A percentile compares a stretch with the other conserved stretches of the same genome.
Evolutionary conservation across 2,888 invertebrate species (phyloP).

Genomic region (Habrosyne pyritoides): DNA sequence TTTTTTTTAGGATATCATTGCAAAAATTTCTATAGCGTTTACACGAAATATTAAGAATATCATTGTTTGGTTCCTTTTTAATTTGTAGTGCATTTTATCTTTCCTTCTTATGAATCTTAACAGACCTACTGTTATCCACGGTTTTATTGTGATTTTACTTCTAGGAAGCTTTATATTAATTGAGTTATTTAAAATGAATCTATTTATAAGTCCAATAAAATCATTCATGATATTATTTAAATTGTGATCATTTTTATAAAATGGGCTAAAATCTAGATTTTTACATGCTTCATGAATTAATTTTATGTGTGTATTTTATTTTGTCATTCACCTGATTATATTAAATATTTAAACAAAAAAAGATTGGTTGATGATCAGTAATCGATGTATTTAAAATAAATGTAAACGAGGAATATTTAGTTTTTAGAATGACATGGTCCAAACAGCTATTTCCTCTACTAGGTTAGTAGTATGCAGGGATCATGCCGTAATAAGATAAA

Average conservation of each 20-base stretch:
- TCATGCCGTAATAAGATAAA: no score
- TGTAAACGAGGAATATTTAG: not conserved
- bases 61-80: slow-evolving; percentile 8
- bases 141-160: slow-evolving; percentile 15
- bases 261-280: not conserved
- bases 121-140: slow-evolving; percentile 18
- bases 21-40: slow-evolving; percentile 14
- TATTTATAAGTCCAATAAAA: slow-evolving; percentile 7
- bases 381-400: not conserved
- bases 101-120: slow-evolving; percentile 9
- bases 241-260: not conserved
- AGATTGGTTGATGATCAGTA: not conserved
- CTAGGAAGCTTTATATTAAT: slow-evolving; percentile 8
- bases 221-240: not conserved
- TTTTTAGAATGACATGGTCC: slow-evolving; percentile 14
- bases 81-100: slow-evolving; percentile 9
- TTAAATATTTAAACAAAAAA: not conserved
- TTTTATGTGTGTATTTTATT: not conserved
- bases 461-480: slow-evolving; percentile 4
- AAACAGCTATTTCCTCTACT: slow-evolving; percentile 11
- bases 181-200: slow-evolving; percentile 3
- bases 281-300: not conserved
- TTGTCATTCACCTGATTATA: not conserved
- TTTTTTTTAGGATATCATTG: slow-evolving; percentile 11
- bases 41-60: not conserved